These are phyloP conservation scores for Siniperca undulata DNA, from an alignment of 2,797 vertebrate species.

Conservation along the genomic window DNA sequence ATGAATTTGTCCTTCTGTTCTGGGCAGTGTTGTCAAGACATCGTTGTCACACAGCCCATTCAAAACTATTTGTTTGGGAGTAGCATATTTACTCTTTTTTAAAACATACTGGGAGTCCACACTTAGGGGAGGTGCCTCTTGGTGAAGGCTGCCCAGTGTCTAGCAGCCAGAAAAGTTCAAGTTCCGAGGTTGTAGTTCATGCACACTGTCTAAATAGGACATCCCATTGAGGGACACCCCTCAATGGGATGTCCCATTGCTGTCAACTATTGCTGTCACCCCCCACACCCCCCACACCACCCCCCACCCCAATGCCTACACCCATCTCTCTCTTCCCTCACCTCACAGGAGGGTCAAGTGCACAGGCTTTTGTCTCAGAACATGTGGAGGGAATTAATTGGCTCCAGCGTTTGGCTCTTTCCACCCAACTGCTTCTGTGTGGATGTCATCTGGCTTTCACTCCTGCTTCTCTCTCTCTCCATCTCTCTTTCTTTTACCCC, in stretches of 20 bases:
- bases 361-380: constrained; percentile 79
- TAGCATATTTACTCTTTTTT: not conserved
- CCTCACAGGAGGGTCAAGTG: constrained; percentile 78
- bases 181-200: not conserved
- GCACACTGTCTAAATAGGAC: not conserved
- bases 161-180: not conserved
- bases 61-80: not conserved
- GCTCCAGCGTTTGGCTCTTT: constrained; percentile 79
- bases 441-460: constrained; percentile 78
- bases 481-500: constrained; percentile 9
- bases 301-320: constrained; percentile 36
- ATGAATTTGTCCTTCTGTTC: not conserved
- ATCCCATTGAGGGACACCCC: not conserved
- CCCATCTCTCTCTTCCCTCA: constrained; percentile 65
- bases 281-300: constrained; percentile 49
- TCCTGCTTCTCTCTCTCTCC: constrained; percentile 27
- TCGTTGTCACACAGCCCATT: not conserved
- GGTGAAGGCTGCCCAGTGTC: not conserved
- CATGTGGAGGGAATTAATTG: constrained; percentile 84
- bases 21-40: too few species aligned
- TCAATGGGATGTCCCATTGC: too few species aligned
- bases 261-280: constrained; percentile 5
- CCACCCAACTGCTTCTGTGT: constrained; percentile 74
- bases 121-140: not conserved
- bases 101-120: not conserved